Evolutionary conservation across 2,888 invertebrate species (phyloP).

Genomic region (Baronia brevicornis): DNA sequence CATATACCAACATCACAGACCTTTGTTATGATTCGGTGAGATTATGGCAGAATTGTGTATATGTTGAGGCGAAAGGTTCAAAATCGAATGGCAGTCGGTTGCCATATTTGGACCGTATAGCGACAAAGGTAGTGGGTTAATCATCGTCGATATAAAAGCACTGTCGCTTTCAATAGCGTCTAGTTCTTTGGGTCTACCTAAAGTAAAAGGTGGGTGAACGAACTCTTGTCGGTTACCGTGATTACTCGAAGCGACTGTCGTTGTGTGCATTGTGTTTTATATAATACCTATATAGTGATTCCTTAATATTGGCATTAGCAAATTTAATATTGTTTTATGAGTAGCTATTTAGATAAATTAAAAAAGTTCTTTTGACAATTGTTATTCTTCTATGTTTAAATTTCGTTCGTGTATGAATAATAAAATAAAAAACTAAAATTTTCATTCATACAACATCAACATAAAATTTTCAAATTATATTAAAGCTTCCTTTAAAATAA

Average conservation of each 20-base stretch:
- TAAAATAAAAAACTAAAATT: conserved; percentile 9
- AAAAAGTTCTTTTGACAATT: too few relatives aligned
- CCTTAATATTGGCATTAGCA: too few relatives aligned
- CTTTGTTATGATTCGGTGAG: conserved; percentile 17
- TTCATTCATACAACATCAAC: too few relatives aligned
- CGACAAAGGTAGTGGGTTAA: conserved; percentile 62
- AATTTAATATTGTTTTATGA: too few relatives aligned
- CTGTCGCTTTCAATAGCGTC: conserved; percentile 61
- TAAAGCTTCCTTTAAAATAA: too few relatives aligned
- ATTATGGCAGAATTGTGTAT: conserved; percentile 25
- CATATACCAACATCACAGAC: conserved; percentile 15
- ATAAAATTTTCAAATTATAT: too few relatives aligned
- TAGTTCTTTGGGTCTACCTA: conserved; percentile 62
- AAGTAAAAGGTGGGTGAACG: conserved; percentile 70
- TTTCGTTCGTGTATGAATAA: too few relatives aligned
- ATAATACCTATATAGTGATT: too few relatives aligned
- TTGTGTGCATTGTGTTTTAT: conserved; percentile 36
- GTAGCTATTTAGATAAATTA: too few relatives aligned
- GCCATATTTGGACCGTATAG: conserved; percentile 38
- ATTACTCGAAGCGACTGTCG: conserved; percentile 32
- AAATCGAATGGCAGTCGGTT: conserved; percentile 30
- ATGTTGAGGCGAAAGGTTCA: conserved; percentile 34
- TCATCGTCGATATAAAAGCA: conserved; percentile 64
- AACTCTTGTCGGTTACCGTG: conserved; percentile 28
- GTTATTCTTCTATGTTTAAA: too few relatives aligned